These are phyloP conservation scores for Eleutherodactylus coqui DNA, from an alignment of 2,797 vertebrate species.

Conservation along the genomic window DNA sequence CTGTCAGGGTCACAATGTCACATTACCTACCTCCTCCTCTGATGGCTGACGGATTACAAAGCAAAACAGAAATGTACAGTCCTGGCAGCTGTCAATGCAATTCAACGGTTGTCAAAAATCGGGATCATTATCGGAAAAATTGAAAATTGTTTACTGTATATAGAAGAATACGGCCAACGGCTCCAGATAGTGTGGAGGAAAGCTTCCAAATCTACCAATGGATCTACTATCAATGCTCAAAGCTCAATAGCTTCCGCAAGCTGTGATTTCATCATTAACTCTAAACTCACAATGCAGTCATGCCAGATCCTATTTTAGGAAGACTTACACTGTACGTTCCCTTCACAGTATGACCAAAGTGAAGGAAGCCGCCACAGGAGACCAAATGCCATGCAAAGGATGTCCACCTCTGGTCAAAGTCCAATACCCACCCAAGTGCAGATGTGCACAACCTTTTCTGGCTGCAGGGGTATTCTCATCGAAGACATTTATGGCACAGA, in stretches of 20 bases:
- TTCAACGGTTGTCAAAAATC: not conserved
- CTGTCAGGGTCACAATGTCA: slow-evolving; percentile 23
- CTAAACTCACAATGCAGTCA: not conserved
- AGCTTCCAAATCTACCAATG: not conserved
- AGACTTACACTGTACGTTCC: not conserved
- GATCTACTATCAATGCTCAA: not conserved
- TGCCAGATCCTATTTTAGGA: not conserved
- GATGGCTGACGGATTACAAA: slow-evolving; percentile 2
- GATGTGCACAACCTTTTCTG: too few species aligned
- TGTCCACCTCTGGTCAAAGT: too few species aligned
- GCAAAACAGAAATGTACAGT: slow-evolving; percentile 25
- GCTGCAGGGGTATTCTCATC: too few species aligned
- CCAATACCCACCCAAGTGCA: too few species aligned
- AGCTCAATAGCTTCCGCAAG: too few species aligned
- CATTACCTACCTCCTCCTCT: not conserved
- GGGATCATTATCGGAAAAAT: not conserved
- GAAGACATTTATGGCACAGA: too few species aligned
- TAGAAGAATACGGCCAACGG: not conserved
- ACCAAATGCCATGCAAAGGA: too few species aligned
- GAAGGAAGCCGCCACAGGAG: too few species aligned
- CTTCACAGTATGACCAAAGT: not conserved
- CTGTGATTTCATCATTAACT: not conserved
- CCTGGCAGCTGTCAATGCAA: slow-evolving; percentile 20
- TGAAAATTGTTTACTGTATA: not conserved
- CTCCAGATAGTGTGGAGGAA: not conserved